A percentile compares a stretch with the other conserved stretches of the same genome.
Evolutionary conservation across 2,888 invertebrate species (phyloP).

Genomic region (Holacanthella duospinosa): DNA sequence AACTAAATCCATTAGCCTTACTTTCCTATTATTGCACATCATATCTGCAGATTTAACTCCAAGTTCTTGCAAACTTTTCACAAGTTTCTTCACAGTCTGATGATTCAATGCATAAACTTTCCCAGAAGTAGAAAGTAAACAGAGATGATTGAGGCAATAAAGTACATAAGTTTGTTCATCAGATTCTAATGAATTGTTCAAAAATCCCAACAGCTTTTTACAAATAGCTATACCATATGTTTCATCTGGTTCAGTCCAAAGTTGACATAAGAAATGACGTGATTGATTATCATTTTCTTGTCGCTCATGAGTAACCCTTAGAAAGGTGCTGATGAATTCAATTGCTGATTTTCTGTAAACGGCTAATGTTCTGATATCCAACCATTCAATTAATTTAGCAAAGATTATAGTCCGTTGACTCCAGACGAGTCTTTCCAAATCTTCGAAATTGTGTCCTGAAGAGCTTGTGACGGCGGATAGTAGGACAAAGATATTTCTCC

Average conservation of each 20-base stretch:
- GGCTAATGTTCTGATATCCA: slow-evolving; percentile 18
- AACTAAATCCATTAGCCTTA: not conserved
- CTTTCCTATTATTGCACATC: not conserved
- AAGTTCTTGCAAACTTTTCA: slow-evolving; percentile 20
- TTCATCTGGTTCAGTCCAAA: slow-evolving; percentile 17
- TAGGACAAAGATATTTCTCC: slow-evolving; percentile 28
- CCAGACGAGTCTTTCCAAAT: slow-evolving; percentile 29
- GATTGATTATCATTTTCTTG: slow-evolving; percentile 7
- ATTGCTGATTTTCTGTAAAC: slow-evolving; percentile 23
- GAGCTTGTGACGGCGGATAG: slow-evolving; percentile 21
- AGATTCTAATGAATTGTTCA: slow-evolving; percentile 16
- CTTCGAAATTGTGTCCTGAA: slow-evolving; percentile 33
- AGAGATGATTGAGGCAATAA: slow-evolving; percentile 19
- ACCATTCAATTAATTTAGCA: slow-evolving; percentile 21
- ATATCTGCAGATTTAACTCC: slow-evolving; percentile 22
- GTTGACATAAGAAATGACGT: slow-evolving; percentile 20
- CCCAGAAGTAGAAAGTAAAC: slow-evolving; percentile 20
- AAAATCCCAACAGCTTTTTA: slow-evolving; percentile 21
- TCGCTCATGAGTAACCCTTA: slow-evolving; percentile 9
- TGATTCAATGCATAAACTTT: slow-evolving; percentile 24
- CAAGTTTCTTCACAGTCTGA: slow-evolving; percentile 12
- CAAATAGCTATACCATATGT: slow-evolving; percentile 24
- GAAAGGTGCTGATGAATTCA: slow-evolving; percentile 17
- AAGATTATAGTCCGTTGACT: slow-evolving; percentile 22
- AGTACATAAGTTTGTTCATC: slow-evolving; percentile 24